A percentile compares a stretch with the other conserved stretches of the same genome.
Conservation (phyloP, 2,113 vertebrate species). For the Prionailurus bengalensis region DNA sequence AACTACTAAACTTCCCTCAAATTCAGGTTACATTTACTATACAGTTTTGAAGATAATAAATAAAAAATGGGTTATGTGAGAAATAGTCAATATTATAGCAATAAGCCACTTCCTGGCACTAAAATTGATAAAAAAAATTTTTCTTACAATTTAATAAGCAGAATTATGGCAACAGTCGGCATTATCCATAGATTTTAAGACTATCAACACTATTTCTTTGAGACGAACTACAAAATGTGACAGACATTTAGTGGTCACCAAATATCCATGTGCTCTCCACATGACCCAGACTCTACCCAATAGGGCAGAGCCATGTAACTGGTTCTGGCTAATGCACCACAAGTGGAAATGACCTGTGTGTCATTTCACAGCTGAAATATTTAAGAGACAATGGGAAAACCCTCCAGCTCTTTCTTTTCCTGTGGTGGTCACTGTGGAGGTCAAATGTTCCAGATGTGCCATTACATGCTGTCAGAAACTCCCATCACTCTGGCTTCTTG, state of each 20-base stretch:
- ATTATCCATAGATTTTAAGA: constrained; percentile 50
- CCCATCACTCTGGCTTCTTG: background rate
- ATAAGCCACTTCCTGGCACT: background rate
- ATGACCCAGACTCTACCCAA: background rate
- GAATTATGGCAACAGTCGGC: constrained; percentile 18
- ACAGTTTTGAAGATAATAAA: constrained; percentile 47
- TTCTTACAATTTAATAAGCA: constrained; percentile 32
- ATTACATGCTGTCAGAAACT: background rate
- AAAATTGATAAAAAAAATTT: background rate
- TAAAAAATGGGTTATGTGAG: constrained; percentile 45
- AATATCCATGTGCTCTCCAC: background rate
- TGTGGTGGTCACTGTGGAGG: background rate
- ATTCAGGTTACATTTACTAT: constrained; percentile 36
- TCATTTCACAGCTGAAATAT: constrained; percentile 26
- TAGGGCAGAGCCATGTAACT: background rate
- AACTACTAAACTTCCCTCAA: constrained; percentile 44
- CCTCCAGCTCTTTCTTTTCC: background rate
- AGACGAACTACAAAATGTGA: constrained; percentile 43
- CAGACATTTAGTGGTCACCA: constrained; percentile 25
- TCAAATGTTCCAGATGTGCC: background rate
- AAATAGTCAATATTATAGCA: constrained; percentile 47
- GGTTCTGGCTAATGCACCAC: background rate
- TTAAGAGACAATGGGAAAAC: background rate
- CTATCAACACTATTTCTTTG: background rate
- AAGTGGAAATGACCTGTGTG: background rate